A percentile compares a stretch with the other conserved stretches of the same genome.
phyloP scores from a whole-genome alignment of 2,797 vertebrate genomes.

The Argentina silus region DNA sequence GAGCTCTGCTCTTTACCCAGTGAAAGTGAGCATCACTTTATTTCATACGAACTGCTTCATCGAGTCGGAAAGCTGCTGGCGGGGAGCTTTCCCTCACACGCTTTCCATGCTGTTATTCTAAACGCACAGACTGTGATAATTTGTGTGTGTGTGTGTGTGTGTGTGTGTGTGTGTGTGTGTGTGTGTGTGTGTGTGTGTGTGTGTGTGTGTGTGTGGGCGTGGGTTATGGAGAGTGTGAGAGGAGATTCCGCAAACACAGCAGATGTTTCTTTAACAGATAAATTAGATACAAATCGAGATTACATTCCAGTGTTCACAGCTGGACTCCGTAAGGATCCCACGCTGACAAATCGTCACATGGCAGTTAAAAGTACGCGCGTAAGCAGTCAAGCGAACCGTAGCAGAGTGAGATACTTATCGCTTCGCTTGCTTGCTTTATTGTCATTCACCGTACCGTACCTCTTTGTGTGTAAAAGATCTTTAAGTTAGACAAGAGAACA shows the following conservation, averaged over 20 bases:
- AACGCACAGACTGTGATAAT: not conserved
- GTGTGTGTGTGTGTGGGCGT: not conserved
- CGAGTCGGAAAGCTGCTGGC: not conserved
- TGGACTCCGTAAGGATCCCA: slow-evolving; percentile 28
- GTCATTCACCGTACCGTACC: not conserved
- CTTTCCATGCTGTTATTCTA: no score
- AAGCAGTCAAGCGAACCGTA: slow-evolving; percentile 27
- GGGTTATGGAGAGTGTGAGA: not conserved
- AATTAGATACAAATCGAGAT: slow-evolving; percentile 17
- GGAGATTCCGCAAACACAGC: not conserved
- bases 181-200: slow-evolving; percentile 4
- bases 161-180: slow-evolving; percentile 4
- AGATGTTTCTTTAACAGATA: slow-evolving; percentile 40
- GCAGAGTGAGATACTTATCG: slow-evolving; percentile 36
- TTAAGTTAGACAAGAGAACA: no score
- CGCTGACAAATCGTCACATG: slow-evolving; percentile 1
- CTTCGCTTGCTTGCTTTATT: slow-evolving; percentile 33
- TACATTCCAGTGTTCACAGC: not conserved
- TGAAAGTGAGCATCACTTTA: not conserved
- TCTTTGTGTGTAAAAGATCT: no score
- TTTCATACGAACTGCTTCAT: not conserved
- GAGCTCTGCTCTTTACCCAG: not conserved
- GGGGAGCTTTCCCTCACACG: no score
- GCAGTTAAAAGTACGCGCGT: slow-evolving; percentile 15
- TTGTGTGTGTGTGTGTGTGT: not conserved